phyloP scores from a whole-genome alignment of 2,888 invertebrate genomes.

The Aquatica leii region DNA sequence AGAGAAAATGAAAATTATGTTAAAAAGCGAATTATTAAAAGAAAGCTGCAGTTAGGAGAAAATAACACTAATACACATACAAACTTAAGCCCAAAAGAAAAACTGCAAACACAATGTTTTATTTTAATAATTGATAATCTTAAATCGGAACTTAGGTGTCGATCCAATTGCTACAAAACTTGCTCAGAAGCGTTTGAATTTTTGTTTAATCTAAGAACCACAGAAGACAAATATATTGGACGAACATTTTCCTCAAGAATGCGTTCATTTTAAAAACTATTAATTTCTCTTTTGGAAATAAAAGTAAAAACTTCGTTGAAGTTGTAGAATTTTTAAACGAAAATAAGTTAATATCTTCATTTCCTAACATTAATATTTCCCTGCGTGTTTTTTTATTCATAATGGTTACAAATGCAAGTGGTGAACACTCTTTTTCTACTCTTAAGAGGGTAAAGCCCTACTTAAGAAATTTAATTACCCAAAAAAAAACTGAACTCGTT shows the following conservation, averaged over 20 bases:
- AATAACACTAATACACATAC: no score
- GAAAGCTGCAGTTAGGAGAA: no score
- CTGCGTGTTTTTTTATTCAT: no score
- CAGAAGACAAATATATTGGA: conserved; percentile 7
- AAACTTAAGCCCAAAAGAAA: no score
- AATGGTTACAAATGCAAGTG: conserved; percentile 16
- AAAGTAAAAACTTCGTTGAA: conserved; percentile 5
- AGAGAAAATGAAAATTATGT: no score
- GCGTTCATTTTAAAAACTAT: conserved; percentile 1
- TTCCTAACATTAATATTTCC: conserved; percentile 6
- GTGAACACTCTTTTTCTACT: no score
- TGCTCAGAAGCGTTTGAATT: conserved; percentile 14
- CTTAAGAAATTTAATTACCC: no score
- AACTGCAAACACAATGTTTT: neutral
- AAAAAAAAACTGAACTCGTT: no score
- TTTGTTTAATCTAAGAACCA: conserved; percentile 5
- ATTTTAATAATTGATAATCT: neutral
- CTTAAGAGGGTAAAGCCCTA: no score
- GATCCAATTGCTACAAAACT: conserved; percentile 9
- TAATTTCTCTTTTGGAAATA: conserved; percentile 8
- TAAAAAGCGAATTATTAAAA: no score
- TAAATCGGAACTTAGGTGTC: neutral
- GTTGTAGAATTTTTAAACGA: conserved; percentile 9
- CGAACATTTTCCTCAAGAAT: conserved; percentile 13
- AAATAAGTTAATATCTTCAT: conserved; percentile 12